Percentiles rank a stretch among this genome's conserved stretches.
phyloP scores from a whole-genome alignment of 2,888 invertebrate species.

The Caenorhabditis imperialis region DNA sequence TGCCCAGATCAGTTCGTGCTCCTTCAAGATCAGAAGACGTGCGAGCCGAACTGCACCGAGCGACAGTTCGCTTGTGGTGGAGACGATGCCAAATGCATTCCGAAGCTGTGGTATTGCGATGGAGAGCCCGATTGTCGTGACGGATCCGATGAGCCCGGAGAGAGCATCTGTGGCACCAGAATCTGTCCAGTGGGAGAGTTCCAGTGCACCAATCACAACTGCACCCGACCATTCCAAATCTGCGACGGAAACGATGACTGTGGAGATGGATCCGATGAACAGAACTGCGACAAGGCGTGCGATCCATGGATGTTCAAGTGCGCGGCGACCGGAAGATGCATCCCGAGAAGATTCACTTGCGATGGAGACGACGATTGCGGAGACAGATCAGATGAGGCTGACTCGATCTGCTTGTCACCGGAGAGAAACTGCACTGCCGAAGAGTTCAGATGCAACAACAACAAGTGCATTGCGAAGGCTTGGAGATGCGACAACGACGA shows the following conservation, averaged over 20 bases:
- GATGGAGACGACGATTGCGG: slow-evolving; percentile 89
- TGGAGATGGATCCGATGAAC: slow-evolving; percentile 76
- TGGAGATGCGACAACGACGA: slow-evolving; percentile 85
- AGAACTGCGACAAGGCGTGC: slow-evolving; percentile 77
- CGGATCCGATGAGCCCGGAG: slow-evolving; percentile 88
- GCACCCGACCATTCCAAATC: slow-evolving; percentile 88
- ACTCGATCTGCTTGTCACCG: slow-evolving; percentile 82
- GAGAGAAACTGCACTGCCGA: slow-evolving; percentile 88
- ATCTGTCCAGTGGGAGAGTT: slow-evolving; percentile 85
- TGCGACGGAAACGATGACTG: slow-evolving; percentile 75
- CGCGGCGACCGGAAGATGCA: slow-evolving; percentile 82
- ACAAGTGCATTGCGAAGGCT: slow-evolving; percentile 90
- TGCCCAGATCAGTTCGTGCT: slow-evolving; percentile 96
- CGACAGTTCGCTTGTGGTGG: slow-evolving; percentile 87
- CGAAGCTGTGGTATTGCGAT: slow-evolving; percentile 84
- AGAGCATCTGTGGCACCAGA: slow-evolving; percentile 71
- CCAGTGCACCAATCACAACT: slow-evolving; percentile 93
- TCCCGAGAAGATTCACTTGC: slow-evolving; percentile 81
- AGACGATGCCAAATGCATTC: slow-evolving; percentile 84
- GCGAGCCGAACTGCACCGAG: slow-evolving; percentile 86
- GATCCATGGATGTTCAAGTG: slow-evolving; percentile 79
- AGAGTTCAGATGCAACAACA: slow-evolving; percentile 93
- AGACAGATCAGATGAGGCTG: slow-evolving; percentile 91
- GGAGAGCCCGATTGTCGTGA: slow-evolving; percentile 89
- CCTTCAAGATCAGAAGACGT: slow-evolving; percentile 63